Evolutionary conservation across 1,140 invertebrate genomes (phyloP), one percentile per base, ranked within the genome.

Genomic region (Euwallacea fornicatus): DNA sequence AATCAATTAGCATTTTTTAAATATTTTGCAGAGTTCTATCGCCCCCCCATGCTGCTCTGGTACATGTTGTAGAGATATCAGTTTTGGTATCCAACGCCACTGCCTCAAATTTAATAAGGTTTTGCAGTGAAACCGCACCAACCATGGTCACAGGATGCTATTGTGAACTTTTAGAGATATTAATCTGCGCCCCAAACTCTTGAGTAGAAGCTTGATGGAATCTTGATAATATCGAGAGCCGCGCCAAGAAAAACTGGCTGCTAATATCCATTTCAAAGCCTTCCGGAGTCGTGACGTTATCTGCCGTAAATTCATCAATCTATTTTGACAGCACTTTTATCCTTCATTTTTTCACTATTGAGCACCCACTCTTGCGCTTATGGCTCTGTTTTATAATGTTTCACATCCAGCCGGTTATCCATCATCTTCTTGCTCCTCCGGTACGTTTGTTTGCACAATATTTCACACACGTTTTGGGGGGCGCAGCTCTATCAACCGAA

Each of bases 281-380:
- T 16, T 33, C 56, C 9, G 8, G 56, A 13, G 42, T 13, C 33
- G 56, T 41, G 8, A 10, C 16, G 56, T 59, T 59, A 59, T 59
- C 56, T 59, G 56, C 33, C 33, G 13, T 33, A 59, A 41, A 59
- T 59, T 41, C 56, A 59, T 59, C 56, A 59, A 59, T 59, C 56
- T 33, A 10, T 59, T 59, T 59, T 59, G 56, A 59, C 56, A 41
- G 56, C 56, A 59, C 56, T 41, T 59, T 59, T 59, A 59, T 59
- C 33, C 56, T 21, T 41, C 41, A 59, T 59, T 59, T 59, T 56
- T 59, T 59, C 42, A 10, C 42, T 59, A 59, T 59, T 59, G 42
- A 59, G 56, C n/a, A 59, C 8, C 56, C 33, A 21, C 56, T 59
- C 42, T 59, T 21, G 33, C 16, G 33, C 15, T 59, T 59, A 21